Evolutionary conservation across 2,113 vertebrate species (phyloP).

Genomic region (Xenopus laevis): DNA sequence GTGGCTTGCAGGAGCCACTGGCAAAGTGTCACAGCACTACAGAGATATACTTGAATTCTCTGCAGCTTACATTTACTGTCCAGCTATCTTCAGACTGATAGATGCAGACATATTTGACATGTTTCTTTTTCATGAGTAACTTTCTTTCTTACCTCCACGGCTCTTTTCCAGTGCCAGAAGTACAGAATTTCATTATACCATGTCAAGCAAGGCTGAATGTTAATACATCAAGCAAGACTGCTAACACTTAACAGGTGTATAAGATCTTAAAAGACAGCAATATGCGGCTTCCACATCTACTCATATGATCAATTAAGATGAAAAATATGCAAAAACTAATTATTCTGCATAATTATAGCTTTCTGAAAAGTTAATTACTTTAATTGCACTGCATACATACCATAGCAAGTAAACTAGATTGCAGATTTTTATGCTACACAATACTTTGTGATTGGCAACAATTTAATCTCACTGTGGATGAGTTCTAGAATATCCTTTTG

Average conservation of each 20-base stretch:
- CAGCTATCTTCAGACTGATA: background rate
- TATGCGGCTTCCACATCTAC: conserved; percentile 17
- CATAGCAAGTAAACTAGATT: conserved; percentile 31
- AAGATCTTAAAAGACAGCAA: conserved; percentile 2
- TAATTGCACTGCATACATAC: conserved; percentile 40
- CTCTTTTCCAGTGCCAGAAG: conserved; percentile 8
- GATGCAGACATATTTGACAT: conserved; percentile 1
- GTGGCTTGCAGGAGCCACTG: background rate
- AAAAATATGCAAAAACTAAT: conserved; percentile 35
- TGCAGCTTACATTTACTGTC: background rate
- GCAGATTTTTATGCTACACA: conserved; percentile 15
- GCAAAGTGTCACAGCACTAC: background rate
- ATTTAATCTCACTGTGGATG: conserved; percentile 26
- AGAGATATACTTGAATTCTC: background rate
- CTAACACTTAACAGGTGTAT: conserved; percentile 19
- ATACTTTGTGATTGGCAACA: conserved; percentile 30
- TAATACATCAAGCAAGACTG: conserved; percentile 5
- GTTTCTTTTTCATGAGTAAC: background rate
- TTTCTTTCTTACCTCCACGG: background rate
- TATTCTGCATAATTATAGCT: conserved; percentile 42
- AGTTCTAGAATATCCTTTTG: background rate
- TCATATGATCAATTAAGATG: conserved; percentile 32
- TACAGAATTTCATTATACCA: background rate
- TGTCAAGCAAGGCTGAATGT: conserved; percentile 3
- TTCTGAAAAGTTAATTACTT: conserved; percentile 39